Conservation (phyloP, 2,888 invertebrate species). For the Mantis religiosa region DNA sequence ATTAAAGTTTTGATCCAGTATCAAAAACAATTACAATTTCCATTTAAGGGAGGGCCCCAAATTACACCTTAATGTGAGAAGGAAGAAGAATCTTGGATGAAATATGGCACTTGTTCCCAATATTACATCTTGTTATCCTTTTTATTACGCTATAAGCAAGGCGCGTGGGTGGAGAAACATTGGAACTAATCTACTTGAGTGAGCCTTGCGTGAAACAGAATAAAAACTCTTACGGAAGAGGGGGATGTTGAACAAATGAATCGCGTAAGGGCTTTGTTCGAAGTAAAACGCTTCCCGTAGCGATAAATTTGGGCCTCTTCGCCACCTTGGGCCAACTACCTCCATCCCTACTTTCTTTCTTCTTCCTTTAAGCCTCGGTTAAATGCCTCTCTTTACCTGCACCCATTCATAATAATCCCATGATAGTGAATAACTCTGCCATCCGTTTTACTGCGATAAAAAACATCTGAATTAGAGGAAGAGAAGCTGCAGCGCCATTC, state of each 20-base stretch:
- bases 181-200: background rate
- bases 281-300: background rate
- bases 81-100: background rate
- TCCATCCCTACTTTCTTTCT: background rate
- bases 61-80: background rate
- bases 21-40: background rate
- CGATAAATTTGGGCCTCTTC: background rate
- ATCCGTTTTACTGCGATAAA: background rate
- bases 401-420: background rate
- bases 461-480: background rate
- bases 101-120: background rate
- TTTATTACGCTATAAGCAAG: background rate
- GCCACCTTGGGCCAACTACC: background rate
- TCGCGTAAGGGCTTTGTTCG: background rate
- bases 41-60: background rate
- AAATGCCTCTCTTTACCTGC: background rate
- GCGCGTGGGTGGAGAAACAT: background rate
- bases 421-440: background rate
- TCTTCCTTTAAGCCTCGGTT: background rate
- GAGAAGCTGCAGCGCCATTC: background rate
- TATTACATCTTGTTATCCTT: background rate
- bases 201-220: background rate
- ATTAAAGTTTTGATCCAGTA: too few species aligned
- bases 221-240: background rate
- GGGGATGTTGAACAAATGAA: constrained; percentile 1